phyloP scores from a whole-genome alignment of 1,140 invertebrate genomes.

The Fopius arisanus region DNA sequence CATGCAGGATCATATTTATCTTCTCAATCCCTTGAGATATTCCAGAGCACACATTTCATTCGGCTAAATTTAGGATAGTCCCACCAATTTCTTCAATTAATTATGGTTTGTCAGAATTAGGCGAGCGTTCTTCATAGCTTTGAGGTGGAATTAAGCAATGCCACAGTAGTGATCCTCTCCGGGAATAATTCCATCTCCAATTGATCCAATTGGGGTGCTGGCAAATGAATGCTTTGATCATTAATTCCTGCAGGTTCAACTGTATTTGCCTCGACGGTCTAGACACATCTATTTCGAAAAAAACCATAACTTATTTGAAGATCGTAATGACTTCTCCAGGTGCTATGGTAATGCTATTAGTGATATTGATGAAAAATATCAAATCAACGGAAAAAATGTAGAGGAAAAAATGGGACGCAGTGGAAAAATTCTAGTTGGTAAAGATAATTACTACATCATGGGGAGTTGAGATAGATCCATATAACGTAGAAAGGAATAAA shows the following conservation, averaged over 20 bases:
- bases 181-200: neutral
- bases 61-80: too few relatives aligned
- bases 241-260: neutral
- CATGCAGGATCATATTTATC: too few relatives aligned
- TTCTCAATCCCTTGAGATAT: too few relatives aligned
- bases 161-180: neutral
- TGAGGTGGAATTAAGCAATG: neutral
- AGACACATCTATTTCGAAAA: neutral
- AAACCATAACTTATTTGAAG: neutral
- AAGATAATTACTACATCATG: neutral
- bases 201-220: neutral
- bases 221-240: neutral
- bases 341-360: neutral
- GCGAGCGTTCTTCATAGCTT: too few relatives aligned
- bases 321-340: neutral
- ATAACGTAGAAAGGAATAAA: constrained; percentile 12
- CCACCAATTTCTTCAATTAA: too few relatives aligned
- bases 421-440: too few relatives aligned
- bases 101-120: too few relatives aligned
- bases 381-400: neutral
- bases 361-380: neutral
- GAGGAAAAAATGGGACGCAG: neutral
- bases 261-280: neutral
- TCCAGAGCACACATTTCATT: too few relatives aligned
- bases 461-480: neutral